These are phyloP conservation scores for Mimumesa dahlbomi DNA, from an alignment of 2,888 invertebrate genomes.

Conservation along the genomic window DNA sequence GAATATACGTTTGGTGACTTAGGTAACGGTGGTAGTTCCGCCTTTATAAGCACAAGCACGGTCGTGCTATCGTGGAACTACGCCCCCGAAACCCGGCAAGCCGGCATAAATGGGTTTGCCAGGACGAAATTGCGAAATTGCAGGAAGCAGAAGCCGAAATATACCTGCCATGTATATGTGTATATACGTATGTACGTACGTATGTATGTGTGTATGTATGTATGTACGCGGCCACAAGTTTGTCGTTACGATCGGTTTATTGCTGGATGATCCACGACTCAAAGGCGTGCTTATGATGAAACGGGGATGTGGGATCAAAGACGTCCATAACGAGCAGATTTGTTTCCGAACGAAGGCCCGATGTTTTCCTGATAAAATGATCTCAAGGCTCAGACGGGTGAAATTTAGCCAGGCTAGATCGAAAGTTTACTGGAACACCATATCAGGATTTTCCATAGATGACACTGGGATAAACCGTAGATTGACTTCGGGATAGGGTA, in stretches of 20 bases:
- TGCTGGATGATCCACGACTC: neutral
- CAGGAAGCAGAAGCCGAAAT: conserved; percentile 24
- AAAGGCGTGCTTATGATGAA: neutral
- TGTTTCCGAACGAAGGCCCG: neutral
- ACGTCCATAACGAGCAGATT: neutral
- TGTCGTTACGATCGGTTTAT: conserved; percentile 14
- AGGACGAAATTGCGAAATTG: conserved; percentile 37
- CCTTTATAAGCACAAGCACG: neutral
- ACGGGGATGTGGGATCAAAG: conserved; percentile 6
- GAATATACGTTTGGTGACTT: conserved; percentile 35
- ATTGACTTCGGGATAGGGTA: too few species aligned
- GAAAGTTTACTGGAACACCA: too few species aligned
- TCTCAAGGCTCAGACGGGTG: neutral
- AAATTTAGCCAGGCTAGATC: neutral
- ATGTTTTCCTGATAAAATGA: neutral
- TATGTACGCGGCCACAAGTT: conserved; percentile 8
- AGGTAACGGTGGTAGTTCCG: conserved; percentile 1
- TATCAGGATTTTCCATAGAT: too few species aligned
- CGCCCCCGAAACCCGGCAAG: neutral
- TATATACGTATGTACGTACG: too few species aligned
- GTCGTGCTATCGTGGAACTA: neutral
- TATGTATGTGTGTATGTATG: neutral
- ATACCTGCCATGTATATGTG: neutral
- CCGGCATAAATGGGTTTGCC: conserved; percentile 41
- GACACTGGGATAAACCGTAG: too few species aligned